A percentile compares a stretch with the other conserved stretches of the same genome.
Conservation (phyloP, 2,113 vertebrate species). For the Pundamilia nyererei region DNA sequence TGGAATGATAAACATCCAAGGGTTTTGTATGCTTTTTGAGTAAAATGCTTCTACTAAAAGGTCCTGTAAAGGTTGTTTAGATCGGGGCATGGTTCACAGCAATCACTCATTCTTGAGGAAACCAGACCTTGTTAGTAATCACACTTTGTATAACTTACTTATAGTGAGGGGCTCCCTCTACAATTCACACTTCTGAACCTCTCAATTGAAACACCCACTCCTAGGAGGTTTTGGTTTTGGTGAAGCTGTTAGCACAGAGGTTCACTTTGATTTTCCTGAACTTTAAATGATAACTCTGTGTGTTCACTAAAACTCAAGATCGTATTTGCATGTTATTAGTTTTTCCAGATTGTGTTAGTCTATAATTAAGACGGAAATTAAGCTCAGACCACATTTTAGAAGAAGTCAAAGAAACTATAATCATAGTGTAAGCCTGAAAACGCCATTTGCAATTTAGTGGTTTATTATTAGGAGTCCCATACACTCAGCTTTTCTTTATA, state of each 20-base stretch:
- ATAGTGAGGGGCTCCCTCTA: background rate
- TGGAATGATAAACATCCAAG: background rate
- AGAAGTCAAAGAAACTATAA: background rate
- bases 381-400: background rate
- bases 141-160: background rate
- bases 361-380: background rate
- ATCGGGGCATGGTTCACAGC: background rate
- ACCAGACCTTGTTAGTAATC: background rate
- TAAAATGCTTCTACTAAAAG: background rate
- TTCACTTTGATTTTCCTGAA: background rate
- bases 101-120: background rate
- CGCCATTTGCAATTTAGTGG: background rate
- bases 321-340: background rate
- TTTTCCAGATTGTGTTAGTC: background rate
- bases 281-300: background rate
- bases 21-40: background rate
- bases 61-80: background rate
- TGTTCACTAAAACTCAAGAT: background rate
- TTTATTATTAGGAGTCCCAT: background rate
- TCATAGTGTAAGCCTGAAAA: background rate
- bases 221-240: background rate
- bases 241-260: background rate
- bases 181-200: background rate
- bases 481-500: background rate
- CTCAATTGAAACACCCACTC: background rate